Base-by-base conservation (phyloP, 2,113 vertebrate species). In the Laterallus jamaicensis region DNA sequence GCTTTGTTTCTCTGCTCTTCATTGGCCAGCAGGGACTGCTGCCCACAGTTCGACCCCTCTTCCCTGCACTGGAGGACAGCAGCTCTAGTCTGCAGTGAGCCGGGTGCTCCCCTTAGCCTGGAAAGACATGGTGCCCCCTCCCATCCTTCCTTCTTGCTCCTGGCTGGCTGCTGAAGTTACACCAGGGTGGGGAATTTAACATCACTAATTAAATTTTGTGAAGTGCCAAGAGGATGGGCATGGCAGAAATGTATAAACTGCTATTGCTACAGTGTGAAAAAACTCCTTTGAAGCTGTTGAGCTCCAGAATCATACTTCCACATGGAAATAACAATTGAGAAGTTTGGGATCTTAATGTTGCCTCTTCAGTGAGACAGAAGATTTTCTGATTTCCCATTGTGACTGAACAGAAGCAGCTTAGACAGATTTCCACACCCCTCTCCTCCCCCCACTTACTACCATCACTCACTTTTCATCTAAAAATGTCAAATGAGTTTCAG, bases 401-500 rank as follows among this genome's bases (percentile, higher is more conserved):
- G 56, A 49, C 49, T 49, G 63, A 78, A 17, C 25, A 70, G 52
- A 63, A 86, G 21, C 37, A 60, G 55, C 82, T 85, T 62, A 75
- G 76, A 42, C 86, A 32, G 60, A 68, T 44, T 92, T 78, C 44
- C 44, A 44, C 16, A 17, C 42, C 16, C 44, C 17, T 7, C 44
- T 6, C 44, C 44, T 42, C 42, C 42, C 42, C 42, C 15, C 15
- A 15, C 44, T 47, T 32, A 54, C 71, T 31, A 21, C 49, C 76
- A 86, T 86, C 82, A 79, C 42, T 92, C 74, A 93, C 24, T 66
- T 83, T 93, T 78, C 56, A 94, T 93, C 95, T 96, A 81, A 96
- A 97, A 97, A 95, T 94, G 86, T 90, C 92, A 96, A 18, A 79
- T 26, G 58, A 86, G 42, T 93, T 95, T 94, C 67, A 87, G 74